phyloP scores from a whole-genome alignment of 2,888 invertebrate genomes.

The Leptura quadrifasciata region DNA sequence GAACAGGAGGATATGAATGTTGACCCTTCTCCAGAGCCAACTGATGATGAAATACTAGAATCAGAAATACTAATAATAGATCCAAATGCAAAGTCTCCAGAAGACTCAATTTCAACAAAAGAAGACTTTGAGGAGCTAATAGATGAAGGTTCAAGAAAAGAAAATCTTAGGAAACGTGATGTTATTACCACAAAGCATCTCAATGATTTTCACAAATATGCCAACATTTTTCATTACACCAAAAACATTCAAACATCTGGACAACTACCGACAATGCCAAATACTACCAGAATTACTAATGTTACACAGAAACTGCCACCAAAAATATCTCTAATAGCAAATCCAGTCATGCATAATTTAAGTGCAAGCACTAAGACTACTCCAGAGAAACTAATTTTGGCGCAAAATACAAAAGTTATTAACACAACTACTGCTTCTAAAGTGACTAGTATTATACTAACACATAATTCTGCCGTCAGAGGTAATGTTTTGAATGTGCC shows the following conservation, averaged over 20 bases:
- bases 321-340: conserved; percentile 64
- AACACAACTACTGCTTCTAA: conserved; percentile 60
- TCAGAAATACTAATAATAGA: conserved; percentile 81
- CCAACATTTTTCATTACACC: conserved; percentile 54
- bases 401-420: conserved; percentile 67
- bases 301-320: conserved; percentile 58
- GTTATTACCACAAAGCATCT: conserved; percentile 67
- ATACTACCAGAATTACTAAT: conserved; percentile 50
- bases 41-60: conserved; percentile 75
- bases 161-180: conserved; percentile 70
- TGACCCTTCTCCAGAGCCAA: conserved; percentile 72
- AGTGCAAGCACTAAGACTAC: conserved; percentile 52
- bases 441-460: conserved; percentile 68
- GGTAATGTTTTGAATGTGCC: conserved; percentile 68
- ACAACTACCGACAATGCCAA: conserved; percentile 43
- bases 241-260: conserved; percentile 57
- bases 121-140: conserved; percentile 82
- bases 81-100: conserved; percentile 78
- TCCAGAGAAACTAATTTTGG: conserved; percentile 63
- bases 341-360: conserved; percentile 60
- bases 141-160: conserved; percentile 78
- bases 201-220: conserved; percentile 71
- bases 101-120: conserved; percentile 80
- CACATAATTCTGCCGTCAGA: conserved; percentile 63
- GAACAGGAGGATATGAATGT: conserved; percentile 75